A percentile compares a stretch with the other conserved stretches of the same genome.
These are phyloP conservation scores for Trachelus tabidus DNA, from an alignment of 2,888 invertebrate species.

Conservation along the genomic window DNA sequence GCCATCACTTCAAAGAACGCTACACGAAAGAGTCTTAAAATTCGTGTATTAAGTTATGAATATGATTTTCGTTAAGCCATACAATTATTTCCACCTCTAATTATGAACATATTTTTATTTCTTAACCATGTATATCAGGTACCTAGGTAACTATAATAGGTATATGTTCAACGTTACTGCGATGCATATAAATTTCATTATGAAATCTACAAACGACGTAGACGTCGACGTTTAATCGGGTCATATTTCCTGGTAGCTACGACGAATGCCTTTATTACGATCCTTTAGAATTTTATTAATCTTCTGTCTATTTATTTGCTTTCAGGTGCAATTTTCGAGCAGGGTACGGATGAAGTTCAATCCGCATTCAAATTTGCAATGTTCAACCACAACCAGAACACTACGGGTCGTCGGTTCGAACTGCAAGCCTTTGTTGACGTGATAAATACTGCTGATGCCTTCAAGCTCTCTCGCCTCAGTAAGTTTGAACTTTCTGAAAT, in stretches of 20 bases:
- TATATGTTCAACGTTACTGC: not conserved
- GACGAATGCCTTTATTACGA: not conserved
- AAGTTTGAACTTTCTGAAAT: constrained; percentile 67
- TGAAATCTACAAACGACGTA: not conserved
- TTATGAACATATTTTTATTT: not conserved
- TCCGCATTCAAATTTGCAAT: constrained; percentile 93
- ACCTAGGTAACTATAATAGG: not conserved
- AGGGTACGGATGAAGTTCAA: constrained; percentile 91
- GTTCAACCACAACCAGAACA: constrained; percentile 87
- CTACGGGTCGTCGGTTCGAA: constrained; percentile 82
- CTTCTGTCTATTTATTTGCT: constrained; percentile 28
- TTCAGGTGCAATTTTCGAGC: constrained; percentile 91
- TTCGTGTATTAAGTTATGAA: not conserved
- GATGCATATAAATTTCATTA: too few relatives aligned
- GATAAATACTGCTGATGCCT: constrained; percentile 93
- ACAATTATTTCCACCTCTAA: not conserved
- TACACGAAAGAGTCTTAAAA: too few relatives aligned
- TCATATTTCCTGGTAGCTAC: not conserved
- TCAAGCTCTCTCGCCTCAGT: constrained; percentile 91
- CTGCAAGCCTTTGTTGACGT: constrained; percentile 90
- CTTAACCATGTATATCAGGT: not conserved
- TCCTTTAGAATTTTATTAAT: not conserved
- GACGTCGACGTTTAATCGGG: not conserved
- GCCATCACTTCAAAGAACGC: too few relatives aligned
- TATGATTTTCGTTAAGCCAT: not conserved